phyloP scores from a whole-genome alignment of 2,888 invertebrate genomes.

The Ethmia dodecea region DNA sequence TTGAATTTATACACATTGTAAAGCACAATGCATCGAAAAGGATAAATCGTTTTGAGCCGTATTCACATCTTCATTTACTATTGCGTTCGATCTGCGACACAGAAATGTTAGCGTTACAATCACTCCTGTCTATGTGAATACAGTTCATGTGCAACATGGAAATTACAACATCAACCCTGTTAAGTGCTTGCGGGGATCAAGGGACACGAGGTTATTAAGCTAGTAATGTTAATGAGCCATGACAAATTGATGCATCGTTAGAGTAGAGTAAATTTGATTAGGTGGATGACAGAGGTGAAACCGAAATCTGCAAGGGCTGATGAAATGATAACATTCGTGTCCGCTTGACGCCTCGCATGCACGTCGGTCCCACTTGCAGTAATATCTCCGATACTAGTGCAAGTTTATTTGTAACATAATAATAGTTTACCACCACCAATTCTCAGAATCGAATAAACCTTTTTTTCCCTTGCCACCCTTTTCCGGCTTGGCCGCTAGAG shows the following conservation, averaged over 20 bases:
- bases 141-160: slow-evolving; percentile 57
- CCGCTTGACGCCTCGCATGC: slow-evolving; percentile 62
- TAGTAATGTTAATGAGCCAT: slow-evolving; percentile 57
- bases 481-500: slow-evolving; percentile 72
- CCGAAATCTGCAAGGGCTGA: slow-evolving; percentile 34
- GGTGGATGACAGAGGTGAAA: slow-evolving; percentile 40
- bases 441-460: slow-evolving; percentile 91
- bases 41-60: slow-evolving; percentile 41
- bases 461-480: slow-evolving; percentile 82
- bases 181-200: slow-evolving; percentile 68
- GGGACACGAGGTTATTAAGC: slow-evolving; percentile 70
- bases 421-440: slow-evolving; percentile 85
- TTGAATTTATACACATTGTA: slow-evolving; percentile 40
- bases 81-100: slow-evolving; percentile 24
- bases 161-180: slow-evolving; percentile 67
- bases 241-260: slow-evolving; percentile 53
- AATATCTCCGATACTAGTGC: slow-evolving; percentile 47
- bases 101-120: slow-evolving; percentile 17
- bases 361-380: slow-evolving; percentile 42
- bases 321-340: slow-evolving; percentile 58
- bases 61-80: slow-evolving; percentile 31
- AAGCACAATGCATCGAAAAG: slow-evolving; percentile 48
- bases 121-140: slow-evolving; percentile 36
- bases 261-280: slow-evolving; percentile 32
- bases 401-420: slow-evolving; percentile 44